phyloP scores from a whole-genome alignment of 1,140 invertebrate genomes.

The Zaprionus camerounensis region DNA sequence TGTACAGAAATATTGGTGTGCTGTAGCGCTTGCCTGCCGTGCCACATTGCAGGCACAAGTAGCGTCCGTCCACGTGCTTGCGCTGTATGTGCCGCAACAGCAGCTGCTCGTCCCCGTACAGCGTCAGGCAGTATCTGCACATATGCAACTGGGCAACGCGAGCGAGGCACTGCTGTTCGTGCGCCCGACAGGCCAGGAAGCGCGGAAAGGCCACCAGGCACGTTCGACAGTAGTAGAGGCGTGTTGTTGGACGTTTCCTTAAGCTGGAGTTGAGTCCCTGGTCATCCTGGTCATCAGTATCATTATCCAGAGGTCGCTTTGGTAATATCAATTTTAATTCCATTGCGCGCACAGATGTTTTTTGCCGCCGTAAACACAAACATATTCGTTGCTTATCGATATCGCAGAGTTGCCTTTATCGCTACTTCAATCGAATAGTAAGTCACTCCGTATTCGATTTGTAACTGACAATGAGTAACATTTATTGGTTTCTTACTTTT shows the following conservation, averaged over 20 bases:
- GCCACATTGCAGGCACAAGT: constrained; percentile 65
- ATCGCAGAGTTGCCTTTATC: background rate
- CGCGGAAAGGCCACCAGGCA: constrained; percentile 52
- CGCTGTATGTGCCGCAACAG: constrained; percentile 52
- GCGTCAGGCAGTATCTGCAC: constrained; percentile 59
- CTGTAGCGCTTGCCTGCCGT: constrained; percentile 54
- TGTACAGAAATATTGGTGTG: constrained; percentile 56
- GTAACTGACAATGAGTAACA: too few relatives aligned
- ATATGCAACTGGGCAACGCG: constrained; percentile 47
- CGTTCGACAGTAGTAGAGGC: constrained; percentile 48
- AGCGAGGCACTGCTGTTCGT: constrained; percentile 54
- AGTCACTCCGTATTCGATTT: too few relatives aligned
- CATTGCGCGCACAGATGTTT: constrained; percentile 9
- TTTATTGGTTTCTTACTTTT: too few relatives aligned
- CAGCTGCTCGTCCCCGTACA: constrained; percentile 56
- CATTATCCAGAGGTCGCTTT: background rate
- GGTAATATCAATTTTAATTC: constrained; percentile 26
- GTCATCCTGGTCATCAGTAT: background rate
- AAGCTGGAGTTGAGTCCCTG: background rate
- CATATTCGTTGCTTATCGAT: background rate
- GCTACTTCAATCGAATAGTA: background rate
- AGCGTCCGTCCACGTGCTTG: constrained; percentile 51
- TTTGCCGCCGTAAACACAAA: background rate
- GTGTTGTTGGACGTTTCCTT: constrained; percentile 8
- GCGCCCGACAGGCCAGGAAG: constrained; percentile 44